phyloP scores from a whole-genome alignment of 1,140 invertebrate species.

The Bactericera cockerelli region DNA sequence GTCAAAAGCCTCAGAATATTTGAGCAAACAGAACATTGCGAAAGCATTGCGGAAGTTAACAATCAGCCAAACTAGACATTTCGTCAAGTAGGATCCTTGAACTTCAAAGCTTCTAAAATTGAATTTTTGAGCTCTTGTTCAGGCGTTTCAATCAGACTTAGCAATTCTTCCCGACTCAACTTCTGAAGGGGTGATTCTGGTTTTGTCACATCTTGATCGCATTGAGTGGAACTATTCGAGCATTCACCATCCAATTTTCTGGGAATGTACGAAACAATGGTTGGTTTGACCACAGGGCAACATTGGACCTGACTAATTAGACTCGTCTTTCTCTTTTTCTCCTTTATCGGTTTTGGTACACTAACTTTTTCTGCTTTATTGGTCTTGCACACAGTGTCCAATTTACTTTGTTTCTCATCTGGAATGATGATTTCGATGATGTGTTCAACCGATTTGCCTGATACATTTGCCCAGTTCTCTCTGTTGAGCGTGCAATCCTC shows the following conservation, averaged over 20 bases:
- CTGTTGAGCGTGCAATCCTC: constrained; percentile 12
- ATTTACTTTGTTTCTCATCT: constrained; percentile 9
- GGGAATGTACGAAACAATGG: constrained; percentile 19
- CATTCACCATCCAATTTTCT: constrained; percentile 12
- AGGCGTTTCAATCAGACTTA: constrained; percentile 11
- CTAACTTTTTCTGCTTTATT: background rate
- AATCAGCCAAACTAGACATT: background rate
- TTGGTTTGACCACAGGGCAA: constrained; percentile 18
- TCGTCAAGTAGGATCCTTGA: constrained; percentile 22
- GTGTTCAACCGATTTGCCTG: constrained; percentile 15
- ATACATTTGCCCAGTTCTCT: constrained; percentile 10
- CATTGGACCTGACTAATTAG: background rate
- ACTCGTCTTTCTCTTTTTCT: background rate
- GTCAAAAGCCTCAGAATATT: background rate
- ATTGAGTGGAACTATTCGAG: background rate
- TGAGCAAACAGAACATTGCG: constrained; percentile 3
- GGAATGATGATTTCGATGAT: constrained; percentile 18
- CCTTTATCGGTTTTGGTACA: constrained; percentile 4
- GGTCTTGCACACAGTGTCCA: background rate
- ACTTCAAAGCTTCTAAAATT: constrained; percentile 19
- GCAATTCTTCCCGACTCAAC: background rate
- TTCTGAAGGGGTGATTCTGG: background rate
- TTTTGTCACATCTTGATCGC: background rate
- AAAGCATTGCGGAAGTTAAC: background rate
- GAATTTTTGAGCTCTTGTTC: constrained; percentile 20